These are phyloP conservation scores for Archips xylosteana DNA, from an alignment of 2,888 invertebrate genomes.

Conservation along the genomic window DNA sequence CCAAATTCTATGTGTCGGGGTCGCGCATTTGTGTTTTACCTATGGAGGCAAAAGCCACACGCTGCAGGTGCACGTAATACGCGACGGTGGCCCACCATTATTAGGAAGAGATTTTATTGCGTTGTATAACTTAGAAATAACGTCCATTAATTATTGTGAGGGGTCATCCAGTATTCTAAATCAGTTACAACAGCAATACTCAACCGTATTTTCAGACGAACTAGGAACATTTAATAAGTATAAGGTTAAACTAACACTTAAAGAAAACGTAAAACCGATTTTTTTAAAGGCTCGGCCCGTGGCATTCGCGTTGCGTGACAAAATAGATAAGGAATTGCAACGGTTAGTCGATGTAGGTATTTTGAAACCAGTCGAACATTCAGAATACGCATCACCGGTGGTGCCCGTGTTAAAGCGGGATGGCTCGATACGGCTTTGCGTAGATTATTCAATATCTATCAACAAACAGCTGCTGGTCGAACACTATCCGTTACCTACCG, in stretches of 20 bases:
- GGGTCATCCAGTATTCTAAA: background rate
- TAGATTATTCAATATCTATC: slow-evolving; percentile 24
- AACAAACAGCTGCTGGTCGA: slow-evolving; percentile 39
- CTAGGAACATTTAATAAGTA: slow-evolving; percentile 38
- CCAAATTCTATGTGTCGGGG: slow-evolving; percentile 42
- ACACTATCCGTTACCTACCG: slow-evolving; percentile 36
- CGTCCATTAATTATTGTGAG: slow-evolving; percentile 31
- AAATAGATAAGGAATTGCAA: slow-evolving; percentile 43
- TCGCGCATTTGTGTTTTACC: slow-evolving; percentile 22
- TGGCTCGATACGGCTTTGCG: slow-evolving; percentile 22
- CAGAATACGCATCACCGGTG: slow-evolving; percentile 31
- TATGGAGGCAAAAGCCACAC: slow-evolving; percentile 38
- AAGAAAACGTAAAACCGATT: slow-evolving; percentile 25
- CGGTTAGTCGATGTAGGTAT: slow-evolving; percentile 43
- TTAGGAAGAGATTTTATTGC: slow-evolving; percentile 47
- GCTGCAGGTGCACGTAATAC: slow-evolving; percentile 44
- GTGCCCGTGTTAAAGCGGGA: background rate
- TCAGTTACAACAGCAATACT: slow-evolving; percentile 1
- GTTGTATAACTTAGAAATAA: slow-evolving; percentile 42
- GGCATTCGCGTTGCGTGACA: slow-evolving; percentile 8
- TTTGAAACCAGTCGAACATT: slow-evolving; percentile 44
- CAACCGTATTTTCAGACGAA: slow-evolving; percentile 20
- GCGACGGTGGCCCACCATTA: slow-evolving; percentile 47
- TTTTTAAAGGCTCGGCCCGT: slow-evolving; percentile 10
- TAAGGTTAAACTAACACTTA: slow-evolving; percentile 40